Base-by-base conservation (phyloP, 30 jellyfish, hydroid and myxozoan species). In the Aurelia sp. region DNA sequence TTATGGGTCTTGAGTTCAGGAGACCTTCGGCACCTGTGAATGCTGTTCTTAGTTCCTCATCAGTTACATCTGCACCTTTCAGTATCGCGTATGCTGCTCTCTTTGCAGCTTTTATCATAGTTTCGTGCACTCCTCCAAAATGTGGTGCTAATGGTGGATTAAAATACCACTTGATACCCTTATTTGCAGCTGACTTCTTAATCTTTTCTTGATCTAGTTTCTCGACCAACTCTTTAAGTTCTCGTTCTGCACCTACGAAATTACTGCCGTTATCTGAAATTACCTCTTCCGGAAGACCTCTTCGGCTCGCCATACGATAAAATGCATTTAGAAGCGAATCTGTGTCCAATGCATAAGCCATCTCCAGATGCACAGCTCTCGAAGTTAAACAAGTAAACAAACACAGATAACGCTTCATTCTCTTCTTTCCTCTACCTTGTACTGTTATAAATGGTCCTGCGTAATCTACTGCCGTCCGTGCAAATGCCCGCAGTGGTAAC, bases 91-190 rank as follows among this genome's bases (percentile, higher is more conserved):
- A 18, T 20, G 44, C 19, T 8, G 90, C 90, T 61, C 86, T 62
- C 86, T 79, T 79, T 21, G 90, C 90, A 6, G 90, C 35, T 17
- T 64, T 79, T 19, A 79, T 48, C 71, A 79, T 13, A 0, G 86
- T 61, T 23, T 79, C 90, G 48, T 79, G 85, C 47, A 79, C 90
- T 7, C 90, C 90, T 10, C 85, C 68, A 40, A 79, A 85, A 41
- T 85, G 95, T 12, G 95, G 95, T 23, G 74, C 95, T 20, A 57
- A 21, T 30, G 95, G 92, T 19, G 95, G 92, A 48, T 85, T 85
- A 55, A 76, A 85, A 57, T 62, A 6, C 95, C 86, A 85, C 68
- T 74, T 55, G 37, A 85, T 63, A 13, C 95, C 92, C 22, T 63
- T 57, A 85, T 85, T 61, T 3, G 93, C 95, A 40, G 93, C 77